Evolutionary conservation across 2,888 invertebrate genomes (phyloP), one percentile per base, ranked within the genome.

Genomic region (Thera britannica): DNA sequence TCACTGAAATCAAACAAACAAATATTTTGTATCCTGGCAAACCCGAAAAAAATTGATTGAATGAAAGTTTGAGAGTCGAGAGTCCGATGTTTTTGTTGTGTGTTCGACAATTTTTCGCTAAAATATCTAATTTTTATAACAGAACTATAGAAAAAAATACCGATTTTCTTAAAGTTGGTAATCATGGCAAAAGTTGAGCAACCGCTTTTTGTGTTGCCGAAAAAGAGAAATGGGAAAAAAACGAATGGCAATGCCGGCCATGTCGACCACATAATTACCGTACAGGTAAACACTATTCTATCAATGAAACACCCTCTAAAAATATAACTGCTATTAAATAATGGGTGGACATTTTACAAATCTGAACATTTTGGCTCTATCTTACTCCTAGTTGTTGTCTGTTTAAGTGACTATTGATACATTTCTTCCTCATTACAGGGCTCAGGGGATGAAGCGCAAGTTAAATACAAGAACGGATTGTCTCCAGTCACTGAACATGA

Each of bases 181-280:
- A 73, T 44, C 23, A 93, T 93, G 93, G 89, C 92, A 48, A 83
- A 89, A 81, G 88, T 92, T 34, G 94, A 94, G 66, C 93, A 89
- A 71, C 95, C 95, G 9, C 86, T 95, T 77, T 95, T 95, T 79
- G 94, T 95, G 80, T 89, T 95, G 74, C 95, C 95, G 1, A 87
- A 95, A 89, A 94, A 95, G 90, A 83, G 95, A 83, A 93, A 94
- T 79, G 95, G 94, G 71, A 95, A 95, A 84, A 90, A 94, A 79
- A 89, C 87, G 75, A 94, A 91, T 75, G 79, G 89, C 41, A 89
- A 90, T 74, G 86, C 90, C 70, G 94, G 94, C 78, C 95, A 95
- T 89, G 95, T 95, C 62, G 95, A 95, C 78, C 95, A 95, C 78
- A 95, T 95, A 68, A 95, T 95, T 73, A 93, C 93, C 72, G 94